A percentile compares a stretch with the other conserved stretches of the same genome.
These are phyloP conservation scores for Chlorops oryzae DNA, from an alignment of 1,140 invertebrate species.

Conservation along the genomic window DNA sequence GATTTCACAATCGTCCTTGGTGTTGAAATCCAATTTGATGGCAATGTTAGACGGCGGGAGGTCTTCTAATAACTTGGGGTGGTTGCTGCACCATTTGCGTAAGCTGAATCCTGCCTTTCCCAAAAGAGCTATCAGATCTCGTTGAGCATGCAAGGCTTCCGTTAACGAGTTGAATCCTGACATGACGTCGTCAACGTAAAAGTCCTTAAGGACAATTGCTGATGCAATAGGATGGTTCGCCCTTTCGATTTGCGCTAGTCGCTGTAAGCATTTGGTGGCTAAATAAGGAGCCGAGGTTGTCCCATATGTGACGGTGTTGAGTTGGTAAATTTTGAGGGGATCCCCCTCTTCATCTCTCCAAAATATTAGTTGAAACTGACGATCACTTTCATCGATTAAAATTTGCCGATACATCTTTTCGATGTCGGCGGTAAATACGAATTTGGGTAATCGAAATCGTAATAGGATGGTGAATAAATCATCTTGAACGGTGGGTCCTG, in stretches of 20 bases:
- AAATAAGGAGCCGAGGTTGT: slow-evolving; percentile 23
- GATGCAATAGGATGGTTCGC: too few species aligned
- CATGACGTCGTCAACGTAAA: slow-evolving; percentile 44
- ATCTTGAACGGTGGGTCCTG: slow-evolving; percentile 15
- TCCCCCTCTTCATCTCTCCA: slow-evolving; percentile 23
- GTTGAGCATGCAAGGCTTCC: slow-evolving; percentile 6
- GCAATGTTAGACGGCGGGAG: too few species aligned
- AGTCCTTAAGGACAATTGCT: slow-evolving; percentile 27
- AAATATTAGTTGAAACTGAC: too few species aligned
- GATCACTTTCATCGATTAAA: too few species aligned
- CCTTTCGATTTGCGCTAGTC: slow-evolving; percentile 35
- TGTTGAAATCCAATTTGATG: too few species aligned
- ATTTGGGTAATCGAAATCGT: slow-evolving; percentile 39
- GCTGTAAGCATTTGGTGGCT: slow-evolving; percentile 23
- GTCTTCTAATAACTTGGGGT: too few species aligned
- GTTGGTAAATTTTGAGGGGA: slow-evolving; percentile 19
- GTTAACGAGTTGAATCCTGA: slow-evolving; percentile 23
- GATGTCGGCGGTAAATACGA: slow-evolving; percentile 21
- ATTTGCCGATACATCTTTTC: too few species aligned
- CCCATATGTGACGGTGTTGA: slow-evolving; percentile 30
- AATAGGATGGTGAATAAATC: slow-evolving; percentile 32
- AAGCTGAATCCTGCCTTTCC: slow-evolving; percentile 34
- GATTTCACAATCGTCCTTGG: too few species aligned
- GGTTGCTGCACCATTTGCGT: slow-evolving; percentile 43
- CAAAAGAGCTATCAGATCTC: slow-evolving; percentile 21